Conservation (phyloP, 1,140 invertebrate species). For the Conus ventricosus region DNA sequence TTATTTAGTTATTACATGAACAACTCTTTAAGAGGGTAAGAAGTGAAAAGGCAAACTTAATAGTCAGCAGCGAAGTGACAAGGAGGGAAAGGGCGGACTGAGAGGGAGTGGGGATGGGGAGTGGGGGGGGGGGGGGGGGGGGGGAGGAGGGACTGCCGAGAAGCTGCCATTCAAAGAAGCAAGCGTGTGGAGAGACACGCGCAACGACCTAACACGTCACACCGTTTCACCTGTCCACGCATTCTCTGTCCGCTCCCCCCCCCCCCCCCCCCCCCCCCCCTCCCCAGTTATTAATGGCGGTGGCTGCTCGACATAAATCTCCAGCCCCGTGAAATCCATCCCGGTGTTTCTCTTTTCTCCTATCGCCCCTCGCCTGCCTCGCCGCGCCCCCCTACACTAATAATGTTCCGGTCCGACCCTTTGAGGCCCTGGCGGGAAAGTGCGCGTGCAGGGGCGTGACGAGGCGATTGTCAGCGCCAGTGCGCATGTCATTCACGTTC, state of each 20-base stretch:
- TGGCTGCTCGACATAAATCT: background rate
- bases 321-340: background rate
- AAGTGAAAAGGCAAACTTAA: no score
- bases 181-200: background rate
- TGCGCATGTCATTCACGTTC: conserved; percentile 36
- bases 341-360: background rate
- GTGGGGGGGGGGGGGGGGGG: no score
- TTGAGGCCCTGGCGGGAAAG: conserved; percentile 28
- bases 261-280: background rate
- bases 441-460: conserved; percentile 39
- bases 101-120: no score
- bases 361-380: background rate
- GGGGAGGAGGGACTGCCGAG: no score
- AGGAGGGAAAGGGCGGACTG: no score
- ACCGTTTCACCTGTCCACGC: background rate
- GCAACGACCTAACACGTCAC: conserved; percentile 6
- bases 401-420: conserved; percentile 5
- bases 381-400: background rate
- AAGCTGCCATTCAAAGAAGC: background rate
- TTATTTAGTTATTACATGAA: no score
- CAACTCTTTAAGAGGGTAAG: no score
- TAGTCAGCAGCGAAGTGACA: no score
- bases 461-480: conserved; percentile 39
- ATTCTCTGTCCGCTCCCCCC: background rate
- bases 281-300: background rate